Evolutionary conservation across 2,113 vertebrate species (phyloP).

Genomic region (Psittacus erithacus): DNA sequence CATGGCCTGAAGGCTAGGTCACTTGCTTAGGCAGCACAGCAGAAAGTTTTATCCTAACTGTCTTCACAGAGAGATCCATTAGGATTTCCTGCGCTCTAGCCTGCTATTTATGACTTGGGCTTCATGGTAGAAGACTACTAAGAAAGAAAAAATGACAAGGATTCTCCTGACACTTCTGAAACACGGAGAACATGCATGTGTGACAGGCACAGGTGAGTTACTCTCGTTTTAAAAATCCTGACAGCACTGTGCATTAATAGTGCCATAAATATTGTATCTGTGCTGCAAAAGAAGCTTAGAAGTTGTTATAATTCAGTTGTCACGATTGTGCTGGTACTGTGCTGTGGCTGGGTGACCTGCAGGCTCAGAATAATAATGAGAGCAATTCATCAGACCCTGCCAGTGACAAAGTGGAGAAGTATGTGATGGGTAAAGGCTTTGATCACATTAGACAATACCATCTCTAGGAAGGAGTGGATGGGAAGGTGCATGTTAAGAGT

Average conservation of each 20-base stretch:
- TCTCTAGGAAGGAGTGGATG: neutral
- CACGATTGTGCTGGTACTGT: slow-evolving; percentile 24
- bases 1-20: neutral
- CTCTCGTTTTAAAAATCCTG: slow-evolving; percentile 44
- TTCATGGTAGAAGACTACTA: slow-evolving; percentile 24
- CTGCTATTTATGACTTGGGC: slow-evolving; percentile 21
- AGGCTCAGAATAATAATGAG: slow-evolving; percentile 50
- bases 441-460: slow-evolving; percentile 40
- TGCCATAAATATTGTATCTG: slow-evolving; percentile 63
- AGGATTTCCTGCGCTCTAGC: neutral
- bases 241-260: slow-evolving; percentile 51
- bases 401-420: slow-evolving; percentile 17
- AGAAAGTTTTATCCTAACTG: neutral
- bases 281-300: slow-evolving; percentile 37
- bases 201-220: slow-evolving; percentile 49
- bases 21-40: neutral
- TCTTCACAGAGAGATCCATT: neutral
- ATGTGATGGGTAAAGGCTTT: slow-evolving; percentile 43
- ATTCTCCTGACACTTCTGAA: slow-evolving; percentile 43
- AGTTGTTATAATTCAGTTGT: slow-evolving; percentile 59
- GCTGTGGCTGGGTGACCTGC: slow-evolving; percentile 46
- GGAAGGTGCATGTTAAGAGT: slow-evolving; percentile 6
- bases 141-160: slow-evolving; percentile 44
- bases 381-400: slow-evolving; percentile 35
- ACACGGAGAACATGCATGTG: neutral